Percentiles rank a stretch among this genome's conserved stretches.
Evolutionary conservation across 2,888 invertebrate genomes (phyloP).

Genomic region (Thera britannica): DNA sequence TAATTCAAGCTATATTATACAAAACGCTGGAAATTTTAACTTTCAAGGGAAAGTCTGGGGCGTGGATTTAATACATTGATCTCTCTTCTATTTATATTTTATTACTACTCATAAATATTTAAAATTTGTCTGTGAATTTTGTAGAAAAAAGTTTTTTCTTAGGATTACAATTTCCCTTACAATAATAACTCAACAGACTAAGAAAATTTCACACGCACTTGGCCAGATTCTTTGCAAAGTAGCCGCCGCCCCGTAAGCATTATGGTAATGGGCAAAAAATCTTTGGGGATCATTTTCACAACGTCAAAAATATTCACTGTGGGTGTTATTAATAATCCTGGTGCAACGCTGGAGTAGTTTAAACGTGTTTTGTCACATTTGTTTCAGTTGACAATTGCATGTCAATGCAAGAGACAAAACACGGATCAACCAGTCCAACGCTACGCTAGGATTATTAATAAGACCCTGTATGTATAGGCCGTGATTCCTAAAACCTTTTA

Average conservation of each 20-base stretch:
- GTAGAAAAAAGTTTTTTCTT: no score
- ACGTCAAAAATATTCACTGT: neutral
- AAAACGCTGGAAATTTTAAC: conserved; percentile 30
- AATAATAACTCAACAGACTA: no score
- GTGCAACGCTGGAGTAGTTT: no score
- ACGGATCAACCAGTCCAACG: no score
- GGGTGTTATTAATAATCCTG: no score
- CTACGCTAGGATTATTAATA: no score
- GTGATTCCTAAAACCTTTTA: no score
- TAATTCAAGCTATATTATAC: conserved; percentile 39
- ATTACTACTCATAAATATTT: no score
- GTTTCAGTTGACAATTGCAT: no score
- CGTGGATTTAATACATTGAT: conserved; percentile 31
- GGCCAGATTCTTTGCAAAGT: neutral
- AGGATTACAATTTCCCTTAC: no score
- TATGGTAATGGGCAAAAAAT: neutral
- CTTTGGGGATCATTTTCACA: conserved; percentile 1
- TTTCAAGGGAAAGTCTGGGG: conserved; percentile 23
- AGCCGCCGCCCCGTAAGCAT: conserved; percentile 1
- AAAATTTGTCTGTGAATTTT: neutral
- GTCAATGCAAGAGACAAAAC: no score
- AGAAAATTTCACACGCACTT: neutral
- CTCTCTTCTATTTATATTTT: conserved; percentile 13
- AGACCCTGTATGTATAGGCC: neutral
- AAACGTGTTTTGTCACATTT: no score